Percentiles rank a stretch among this genome's conserved stretches.
phyloP scores from a whole-genome alignment of 2,113 vertebrate genomes.

The Nothoprocta perdicaria region DNA sequence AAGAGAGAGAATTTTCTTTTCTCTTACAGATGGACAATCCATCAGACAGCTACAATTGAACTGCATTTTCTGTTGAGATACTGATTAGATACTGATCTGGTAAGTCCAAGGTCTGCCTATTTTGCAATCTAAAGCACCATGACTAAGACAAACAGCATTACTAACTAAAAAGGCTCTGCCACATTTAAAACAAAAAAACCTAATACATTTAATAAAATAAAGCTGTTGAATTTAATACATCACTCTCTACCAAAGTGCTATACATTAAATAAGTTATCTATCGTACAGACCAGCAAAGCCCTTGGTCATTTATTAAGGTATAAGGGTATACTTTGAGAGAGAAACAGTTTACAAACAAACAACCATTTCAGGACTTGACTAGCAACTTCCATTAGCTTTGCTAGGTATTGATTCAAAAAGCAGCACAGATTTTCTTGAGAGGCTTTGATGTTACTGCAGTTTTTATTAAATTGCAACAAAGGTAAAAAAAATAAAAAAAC shows the following conservation, averaged over 20 bases:
- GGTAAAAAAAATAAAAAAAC: not conserved
- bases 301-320: not conserved
- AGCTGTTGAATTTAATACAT: not conserved
- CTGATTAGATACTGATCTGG: not conserved
- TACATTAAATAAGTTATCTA: not conserved
- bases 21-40: not conserved
- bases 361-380: constrained; percentile 4
- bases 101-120: not conserved
- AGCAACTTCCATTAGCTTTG: constrained; percentile 38
- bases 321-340: constrained; percentile 11
- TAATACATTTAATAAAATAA: not conserved
- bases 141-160: not conserved
- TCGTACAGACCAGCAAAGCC: not conserved
- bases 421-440: not conserved
- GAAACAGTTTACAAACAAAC: not conserved
- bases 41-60: not conserved
- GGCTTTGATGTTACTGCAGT: constrained; percentile 7
- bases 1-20: not conserved
- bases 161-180: not conserved
- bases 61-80: not conserved
- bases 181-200: not conserved
- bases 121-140: not conserved
- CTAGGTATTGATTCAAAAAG: constrained; percentile 39
- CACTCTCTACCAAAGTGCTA: not conserved
- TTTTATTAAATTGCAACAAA: not conserved